A percentile compares a stretch with the other conserved stretches of the same genome.
phyloP scores from a whole-genome alignment of 2,888 invertebrate species.

The Tenodera sinensis region DNA sequence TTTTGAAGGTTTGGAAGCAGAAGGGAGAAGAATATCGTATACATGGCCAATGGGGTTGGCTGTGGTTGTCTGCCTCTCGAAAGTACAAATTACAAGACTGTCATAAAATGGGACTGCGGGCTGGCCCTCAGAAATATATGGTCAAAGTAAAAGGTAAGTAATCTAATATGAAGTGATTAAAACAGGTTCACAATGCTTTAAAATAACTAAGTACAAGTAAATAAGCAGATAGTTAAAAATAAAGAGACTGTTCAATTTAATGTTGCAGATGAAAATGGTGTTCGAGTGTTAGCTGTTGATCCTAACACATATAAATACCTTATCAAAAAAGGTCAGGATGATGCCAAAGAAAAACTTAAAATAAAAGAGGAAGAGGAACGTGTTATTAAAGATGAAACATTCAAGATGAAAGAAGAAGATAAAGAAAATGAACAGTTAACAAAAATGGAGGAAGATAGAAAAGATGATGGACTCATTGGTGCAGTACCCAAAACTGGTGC shows the following conservation, averaged over 20 bases:
- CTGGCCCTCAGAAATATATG: conserved; percentile 71
- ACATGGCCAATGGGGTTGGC: conserved; percentile 97
- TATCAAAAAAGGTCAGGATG: conserved; percentile 53
- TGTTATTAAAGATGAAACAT: conserved; percentile 42
- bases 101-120: conserved; percentile 57
- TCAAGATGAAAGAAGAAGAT: conserved; percentile 34
- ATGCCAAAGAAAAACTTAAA: conserved; percentile 43
- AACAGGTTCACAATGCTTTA: neutral
- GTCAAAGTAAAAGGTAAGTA: conserved; percentile 60
- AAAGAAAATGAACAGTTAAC: conserved; percentile 29
- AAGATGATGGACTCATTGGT: conserved; percentile 15
- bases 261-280: conserved; percentile 54
- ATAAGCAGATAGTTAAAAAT: neutral
- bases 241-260: neutral
- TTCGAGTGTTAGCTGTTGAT: conserved; percentile 76
- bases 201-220: neutral
- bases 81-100: conserved; percentile 55
- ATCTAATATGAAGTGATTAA: neutral
- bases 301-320: conserved; percentile 73
- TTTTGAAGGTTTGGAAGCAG: conserved; percentile 78
- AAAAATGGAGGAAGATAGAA: conserved; percentile 37
- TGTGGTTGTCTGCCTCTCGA: conserved; percentile 77
- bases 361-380: conserved; percentile 17
- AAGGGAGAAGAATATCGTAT: conserved; percentile 97
- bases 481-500: conserved; percentile 28